Base-by-base conservation (phyloP, 1,140 invertebrate species). In the Drosophila pandora region DNA sequence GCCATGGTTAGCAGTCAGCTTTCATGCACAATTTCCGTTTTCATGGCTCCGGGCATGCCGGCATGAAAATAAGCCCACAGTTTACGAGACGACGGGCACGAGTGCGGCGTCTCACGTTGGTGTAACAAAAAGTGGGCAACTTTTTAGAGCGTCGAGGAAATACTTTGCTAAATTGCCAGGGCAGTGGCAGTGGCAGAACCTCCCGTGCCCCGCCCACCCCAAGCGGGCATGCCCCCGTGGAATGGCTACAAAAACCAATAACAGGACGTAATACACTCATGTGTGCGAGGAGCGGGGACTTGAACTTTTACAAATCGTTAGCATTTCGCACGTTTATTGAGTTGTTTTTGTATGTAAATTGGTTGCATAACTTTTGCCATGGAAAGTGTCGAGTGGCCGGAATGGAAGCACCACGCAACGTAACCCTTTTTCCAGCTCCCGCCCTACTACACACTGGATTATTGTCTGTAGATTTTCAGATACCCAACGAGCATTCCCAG, bases 271-370 rank as follows among this genome's bases (percentile, higher is more conserved):
- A 67, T 67, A 59, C 64, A 70, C 48, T 71, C 54, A 55, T 55
- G 48, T 71, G 53, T 49, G 48, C 49, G 37, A 32, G 22, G 56
- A 54, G 32, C n/a, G n/a, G 57, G 69, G 64, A 53, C 57, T 58
- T 58, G 67, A 79, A 87, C 83, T 87, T 87, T 79, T 88, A 88
- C 79, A 88, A 88, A 88, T 83, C 83, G 83, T 88, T 88, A 83
- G 83, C 76, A 88, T 87, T 87, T 87, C 83, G 79, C 83, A 88
- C 83, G 83, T 88, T 88, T 88, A 88, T 88, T 88, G 83, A 88
- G 83, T 88, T 88, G 83, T 88, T 88, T 88, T 88, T 88, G 79
- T 79, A 88, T 88, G 83, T 88, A 88, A 88, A 88, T 88, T 88
- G 83, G 83, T 83, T 83, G 79, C 83, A 87, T 87, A 87, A 87